A percentile compares a stretch with the other conserved stretches of the same genome.
These are phyloP conservation scores for Harlomillsia oculata DNA, from an alignment of 1,140 invertebrate species.

Conservation along the genomic window DNA sequence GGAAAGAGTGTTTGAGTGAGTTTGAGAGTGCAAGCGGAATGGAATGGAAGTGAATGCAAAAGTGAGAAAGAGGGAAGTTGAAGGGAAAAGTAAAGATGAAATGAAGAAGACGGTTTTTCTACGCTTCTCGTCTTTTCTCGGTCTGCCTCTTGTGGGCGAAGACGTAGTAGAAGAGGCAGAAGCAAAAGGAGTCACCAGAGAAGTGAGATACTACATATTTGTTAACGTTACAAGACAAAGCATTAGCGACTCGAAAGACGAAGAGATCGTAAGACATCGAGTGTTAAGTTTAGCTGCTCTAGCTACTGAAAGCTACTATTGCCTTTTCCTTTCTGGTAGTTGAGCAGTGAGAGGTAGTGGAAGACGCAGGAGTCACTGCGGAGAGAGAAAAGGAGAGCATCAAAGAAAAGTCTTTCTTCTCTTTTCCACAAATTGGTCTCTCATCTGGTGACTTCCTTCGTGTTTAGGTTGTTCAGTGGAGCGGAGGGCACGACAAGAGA, in stretches of 20 bases:
- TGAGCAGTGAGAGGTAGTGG: no score
- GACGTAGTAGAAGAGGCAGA: no score
- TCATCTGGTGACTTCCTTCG: slow-evolving; percentile 31
- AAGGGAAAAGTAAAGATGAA: no score
- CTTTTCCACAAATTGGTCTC: slow-evolving; percentile 33
- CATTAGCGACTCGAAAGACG: no score
- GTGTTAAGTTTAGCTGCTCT: no score
- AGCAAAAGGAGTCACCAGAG: no score
- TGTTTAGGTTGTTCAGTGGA: slow-evolving; percentile 30
- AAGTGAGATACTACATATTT: no score
- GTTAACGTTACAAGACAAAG: no score
- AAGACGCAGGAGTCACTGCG: neutral
- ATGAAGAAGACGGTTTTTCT: no score
- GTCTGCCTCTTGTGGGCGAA: neutral
- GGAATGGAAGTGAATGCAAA: slow-evolving; percentile 4
- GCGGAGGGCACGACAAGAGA: slow-evolving; percentile 29
- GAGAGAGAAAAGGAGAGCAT: neutral
- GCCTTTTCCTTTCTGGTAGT: no score
- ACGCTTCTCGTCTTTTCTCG: neutral
- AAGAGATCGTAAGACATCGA: no score
- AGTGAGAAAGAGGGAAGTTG: neutral
- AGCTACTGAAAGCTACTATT: no score
- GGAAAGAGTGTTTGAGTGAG: neutral
- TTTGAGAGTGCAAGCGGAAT: slow-evolving; percentile 12
- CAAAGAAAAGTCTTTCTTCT: slow-evolving; percentile 18